Base-by-base conservation (phyloP, 2,797 vertebrate species). In the Galaxias olidus region DNA sequence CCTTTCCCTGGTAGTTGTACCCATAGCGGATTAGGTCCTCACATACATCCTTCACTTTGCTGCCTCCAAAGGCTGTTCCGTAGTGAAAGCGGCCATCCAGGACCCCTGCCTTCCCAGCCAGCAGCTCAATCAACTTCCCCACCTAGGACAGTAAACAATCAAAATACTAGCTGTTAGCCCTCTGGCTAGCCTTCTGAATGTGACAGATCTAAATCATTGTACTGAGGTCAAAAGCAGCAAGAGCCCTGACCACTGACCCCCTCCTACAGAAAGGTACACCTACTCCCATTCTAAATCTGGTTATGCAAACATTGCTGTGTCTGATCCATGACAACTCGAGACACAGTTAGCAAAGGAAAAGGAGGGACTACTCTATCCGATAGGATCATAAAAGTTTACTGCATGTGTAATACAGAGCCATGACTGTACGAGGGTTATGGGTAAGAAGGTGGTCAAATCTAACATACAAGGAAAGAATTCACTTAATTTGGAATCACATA, bases 1-100 rank as follows among this genome's bases (percentile, higher is more conserved):
- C 98, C 81, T 99, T 99, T 74, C 97, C 98, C 78, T 97, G 91
- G 89, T 99, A 99, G 92, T 95, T 98, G 88, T 99, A 99, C 49
- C 98, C 98, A 2, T 97, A 93, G 71, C 92, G 95, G 76, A 99
- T 95, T 0, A 99, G 95, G 83, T 99, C 97, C 84, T 99, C 97
- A 53, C 98, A 99, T 63, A 99, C 98, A 5, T 99, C 98, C 81
- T 98, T 98, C 77, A 99, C 98, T 82, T 98, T 99, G 83, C 98
- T 99, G 73, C 97, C 98, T 4, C 97, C 98, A 9, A 99, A 99
- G 4, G 97, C 98, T 0, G 97, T 99, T 47, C 97, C 97, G 0
- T 99, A 99, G 88, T 99, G 98, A 86, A 99, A 99, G 4, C 92
- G 88, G 46, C 98, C 97, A 0, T 98, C 96, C 0, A 99, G 80